Evolutionary conservation across 2,113 vertebrate species (phyloP), one percentile per base, ranked within the genome.

Genomic region (Psittacara wagleri): DNA sequence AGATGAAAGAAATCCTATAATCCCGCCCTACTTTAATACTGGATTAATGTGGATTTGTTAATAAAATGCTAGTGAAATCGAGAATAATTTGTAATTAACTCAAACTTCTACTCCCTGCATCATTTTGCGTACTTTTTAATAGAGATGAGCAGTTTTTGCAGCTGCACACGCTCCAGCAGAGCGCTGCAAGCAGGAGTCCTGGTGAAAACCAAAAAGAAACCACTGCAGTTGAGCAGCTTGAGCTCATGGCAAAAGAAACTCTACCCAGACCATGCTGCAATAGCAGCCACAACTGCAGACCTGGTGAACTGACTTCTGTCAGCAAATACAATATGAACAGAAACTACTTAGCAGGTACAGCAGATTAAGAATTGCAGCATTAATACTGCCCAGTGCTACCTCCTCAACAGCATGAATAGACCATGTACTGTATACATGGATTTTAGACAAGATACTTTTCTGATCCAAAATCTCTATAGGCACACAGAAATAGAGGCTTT

Each of bases 1-100:
- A 97, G 97, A 98, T 96, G 97, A 97, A 96, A 97, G 96, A 97
- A 98, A 98, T 98, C 97, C 97, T 97, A 97, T 98, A 98, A 98
- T 98, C 97, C 96, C 96, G 2, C 97, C 97, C 91, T 87, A 86
- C 96, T 97, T 97, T 98, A 98, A 98, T 98, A 97, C 97, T 98
- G 98, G 98, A 98, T 98, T 98, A 98, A 97, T 97, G 96, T 97
- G 98, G 97, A 98, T 98, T 97, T 98, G 97, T 98, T 98, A 98
- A 98, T 97, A 98, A 98, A 98, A 98, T 98, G 97, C 96, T 97
- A 86, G 97, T 97, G 97, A 98, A 98, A 97, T 98, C 31, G 95
- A 98, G 98, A 98, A 97, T 97, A 97, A 97, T 97, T 97, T 98
- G 97, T 97, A 98, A 98, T 98, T 98, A 98, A 97, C 98, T 98